Evolutionary conservation across 2,888 invertebrate species (phyloP).

Genomic region (Candidula unifasciata): DNA sequence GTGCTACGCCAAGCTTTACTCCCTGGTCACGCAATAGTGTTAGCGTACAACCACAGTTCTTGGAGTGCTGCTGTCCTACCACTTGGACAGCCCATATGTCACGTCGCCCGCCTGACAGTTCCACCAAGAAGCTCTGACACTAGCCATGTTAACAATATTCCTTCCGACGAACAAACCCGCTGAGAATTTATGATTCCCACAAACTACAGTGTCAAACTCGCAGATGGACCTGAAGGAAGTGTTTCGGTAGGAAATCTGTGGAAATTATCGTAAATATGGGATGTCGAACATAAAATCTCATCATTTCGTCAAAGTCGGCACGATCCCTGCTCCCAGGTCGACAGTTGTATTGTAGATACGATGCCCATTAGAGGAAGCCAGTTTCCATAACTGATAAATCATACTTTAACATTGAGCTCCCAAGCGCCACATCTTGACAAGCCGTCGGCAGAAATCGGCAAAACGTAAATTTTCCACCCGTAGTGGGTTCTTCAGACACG

Average conservation of each 20-base stretch:
- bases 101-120: too few species aligned
- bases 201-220: background rate
- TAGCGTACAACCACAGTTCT: too few species aligned
- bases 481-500: background rate
- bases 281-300: conserved; percentile 5
- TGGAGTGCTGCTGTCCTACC: too few species aligned
- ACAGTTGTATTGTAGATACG: background rate
- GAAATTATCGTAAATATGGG: background rate
- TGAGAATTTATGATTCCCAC: background rate
- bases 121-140: too few species aligned
- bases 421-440: background rate
- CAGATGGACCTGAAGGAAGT: background rate
- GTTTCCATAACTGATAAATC: background rate
- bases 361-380: background rate
- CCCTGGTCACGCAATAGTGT: too few species aligned
- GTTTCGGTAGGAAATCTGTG: background rate
- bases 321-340: background rate
- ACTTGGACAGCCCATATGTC: too few species aligned
- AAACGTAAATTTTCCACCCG: background rate
- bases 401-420: background rate
- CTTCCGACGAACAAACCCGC: background rate
- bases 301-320: background rate
- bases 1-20: too few species aligned
- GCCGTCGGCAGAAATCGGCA: background rate
- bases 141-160: conserved; percentile 4